A percentile compares a stretch with the other conserved stretches of the same genome.
Conservation (phyloP, 2,113 vertebrate genomes). For the Falco punctatus region DNA sequence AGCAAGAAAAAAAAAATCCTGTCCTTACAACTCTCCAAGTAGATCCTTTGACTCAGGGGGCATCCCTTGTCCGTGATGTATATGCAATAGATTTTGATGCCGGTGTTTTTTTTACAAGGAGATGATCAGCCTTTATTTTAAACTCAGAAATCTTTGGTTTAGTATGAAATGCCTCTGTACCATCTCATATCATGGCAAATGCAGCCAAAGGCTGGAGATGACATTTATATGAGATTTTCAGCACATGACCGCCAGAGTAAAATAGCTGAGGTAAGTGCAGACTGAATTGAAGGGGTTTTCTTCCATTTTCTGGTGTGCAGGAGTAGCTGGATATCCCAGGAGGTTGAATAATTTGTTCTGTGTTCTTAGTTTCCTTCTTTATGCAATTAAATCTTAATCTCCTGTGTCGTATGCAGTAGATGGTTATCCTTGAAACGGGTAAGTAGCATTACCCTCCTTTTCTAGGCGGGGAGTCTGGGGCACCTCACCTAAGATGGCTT, state of each 20-base stretch:
- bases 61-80: not conserved
- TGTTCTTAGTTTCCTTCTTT: conserved; percentile 22
- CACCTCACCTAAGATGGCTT: not conserved
- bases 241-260: not conserved
- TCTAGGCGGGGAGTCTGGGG: not conserved
- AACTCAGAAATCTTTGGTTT: not conserved
- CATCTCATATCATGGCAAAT: conserved; percentile 1
- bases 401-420: not conserved
- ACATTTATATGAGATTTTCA: not conserved
- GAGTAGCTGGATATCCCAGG: not conserved
- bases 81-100: not conserved
- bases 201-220: not conserved
- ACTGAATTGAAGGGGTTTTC: not conserved
- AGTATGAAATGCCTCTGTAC: not conserved
- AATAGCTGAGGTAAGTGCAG: not conserved
- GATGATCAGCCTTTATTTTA: not conserved
- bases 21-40: not conserved
- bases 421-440: not conserved
- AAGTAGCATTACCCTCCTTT: not conserved
- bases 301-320: not conserved
- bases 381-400: not conserved
- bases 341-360: conserved; percentile 3
- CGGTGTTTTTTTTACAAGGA: not conserved
- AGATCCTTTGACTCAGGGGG: not conserved
- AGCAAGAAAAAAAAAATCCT: not conserved